Base-by-base conservation (phyloP, 2,797 vertebrate species). In the Pseudochaenichthys georgianus region DNA sequence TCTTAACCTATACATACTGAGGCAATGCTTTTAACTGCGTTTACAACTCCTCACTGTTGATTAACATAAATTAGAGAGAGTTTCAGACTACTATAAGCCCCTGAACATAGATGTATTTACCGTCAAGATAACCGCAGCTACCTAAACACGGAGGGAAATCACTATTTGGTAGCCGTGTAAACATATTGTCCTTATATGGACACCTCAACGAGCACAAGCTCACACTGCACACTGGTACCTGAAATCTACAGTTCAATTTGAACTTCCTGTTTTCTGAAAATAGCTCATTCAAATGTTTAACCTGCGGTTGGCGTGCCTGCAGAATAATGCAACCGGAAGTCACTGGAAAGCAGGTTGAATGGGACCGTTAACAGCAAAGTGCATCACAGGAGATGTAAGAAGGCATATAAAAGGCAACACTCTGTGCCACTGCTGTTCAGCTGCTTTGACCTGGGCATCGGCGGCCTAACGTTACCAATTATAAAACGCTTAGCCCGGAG, bases 101-200 rank as follows among this genome's bases (percentile, higher is more conserved):
- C 34, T 47, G 63, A 43, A 64, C 6, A 53, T 59, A 82, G 47
- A 80, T 70, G 52, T 75, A 63, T 77, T 87, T 85, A 85, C 82
- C 76, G 51, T 70, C 51, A 70, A 17, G 23, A 23, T 63, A 63
- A 59, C 76, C 53, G 41, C 70, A 23, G 65, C 63, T 55, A 19
- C 51, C 48, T 48, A 64, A 76, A 59, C 63, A 48, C 3, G 5
- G 52, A 64, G 21, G 65, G 70, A 63, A 83, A 80, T 68, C 72
- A 46, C 41, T 52, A 55, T 63, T 31, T 21, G 21, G 69, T 6
- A 52, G 58, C 48, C 23, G 59, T 73, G 79, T 58, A 58, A 67
- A 75, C 75, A 67, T 75, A 21, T 67, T 92, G 72, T 53, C 95
- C 94, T 88, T 93, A 93, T 94, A 94, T 57, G 93, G 93, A 6